Evolutionary conservation across 2,113 vertebrate genomes (phyloP).

Genomic region (Ophthalmolycus amberensis): DNA sequence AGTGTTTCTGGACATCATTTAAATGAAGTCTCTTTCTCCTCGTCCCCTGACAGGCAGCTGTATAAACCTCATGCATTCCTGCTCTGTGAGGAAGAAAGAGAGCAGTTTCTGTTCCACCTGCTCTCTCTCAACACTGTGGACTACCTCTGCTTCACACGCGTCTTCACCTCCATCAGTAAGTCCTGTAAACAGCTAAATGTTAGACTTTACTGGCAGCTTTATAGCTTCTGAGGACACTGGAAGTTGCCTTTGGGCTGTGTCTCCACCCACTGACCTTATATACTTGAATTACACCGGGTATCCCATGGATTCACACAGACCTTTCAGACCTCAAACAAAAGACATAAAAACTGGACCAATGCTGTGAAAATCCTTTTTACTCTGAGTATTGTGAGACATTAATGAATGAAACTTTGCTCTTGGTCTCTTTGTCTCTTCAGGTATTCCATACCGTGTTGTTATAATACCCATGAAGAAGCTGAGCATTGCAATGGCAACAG

Average conservation of each 20-base stretch:
- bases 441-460: conserved; percentile 93
- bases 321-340: conserved; percentile 14
- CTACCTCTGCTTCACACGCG: conserved; percentile 97
- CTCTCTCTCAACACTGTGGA: conserved; percentile 97
- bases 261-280: conserved; percentile 1
- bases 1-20: not conserved
- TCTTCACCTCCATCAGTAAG: conserved; percentile 88
- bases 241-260: not conserved
- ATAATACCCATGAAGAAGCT: conserved; percentile 98
- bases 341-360: not conserved
- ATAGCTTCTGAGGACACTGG: not conserved
- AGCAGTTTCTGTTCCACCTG: conserved; percentile 97
- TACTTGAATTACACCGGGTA: not conserved
- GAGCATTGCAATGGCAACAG: conserved; percentile 95
- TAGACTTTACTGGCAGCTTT: conserved; percentile 15
- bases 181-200: conserved; percentile 25
- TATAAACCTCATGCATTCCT: conserved; percentile 97
- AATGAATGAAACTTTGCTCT: not conserved
- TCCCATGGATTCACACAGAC: conserved; percentile 5
- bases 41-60: conserved; percentile 86
- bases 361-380: not conserved
- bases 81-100: conserved; percentile 95
- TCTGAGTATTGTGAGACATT: not conserved
- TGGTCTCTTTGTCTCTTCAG: conserved; percentile 73
- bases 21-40: not conserved